Percentiles rank a stretch among this genome's conserved stretches.
Conservation (phyloP, 1,140 invertebrate genomes). For the Phymastichus coffea region DNA sequence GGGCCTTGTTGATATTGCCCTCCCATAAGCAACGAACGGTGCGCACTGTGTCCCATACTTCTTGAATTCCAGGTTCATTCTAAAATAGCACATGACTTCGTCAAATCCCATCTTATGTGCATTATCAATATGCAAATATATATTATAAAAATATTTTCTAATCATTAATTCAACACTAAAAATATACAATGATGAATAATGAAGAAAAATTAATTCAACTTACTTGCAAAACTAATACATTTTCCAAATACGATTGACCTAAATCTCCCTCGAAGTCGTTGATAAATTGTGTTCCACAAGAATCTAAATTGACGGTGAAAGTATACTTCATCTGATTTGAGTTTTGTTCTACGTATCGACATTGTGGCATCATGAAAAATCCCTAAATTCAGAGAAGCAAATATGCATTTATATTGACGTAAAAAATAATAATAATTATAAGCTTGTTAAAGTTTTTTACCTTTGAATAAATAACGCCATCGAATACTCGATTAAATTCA, state of each 20-base stretch:
- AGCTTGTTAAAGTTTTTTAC: no score
- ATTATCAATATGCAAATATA: no score
- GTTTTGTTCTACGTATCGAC: constrained; percentile 72
- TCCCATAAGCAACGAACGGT: constrained; percentile 80
- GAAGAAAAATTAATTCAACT: not conserved
- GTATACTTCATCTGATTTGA: constrained; percentile 69
- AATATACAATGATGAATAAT: not conserved
- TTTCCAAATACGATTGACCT: constrained; percentile 78
- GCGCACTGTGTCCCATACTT: constrained; percentile 79
- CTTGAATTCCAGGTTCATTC: constrained; percentile 78
- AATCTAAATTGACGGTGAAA: constrained; percentile 75
- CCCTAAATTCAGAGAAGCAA: no score
- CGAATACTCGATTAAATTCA: constrained; percentile 74
- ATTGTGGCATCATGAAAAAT: constrained; percentile 68
- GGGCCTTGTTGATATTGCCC: constrained; percentile 73
- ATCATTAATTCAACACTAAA: not conserved
- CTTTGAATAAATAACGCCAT: constrained; percentile 82
- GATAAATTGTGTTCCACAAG: constrained; percentile 79
- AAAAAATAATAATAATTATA: not conserved
- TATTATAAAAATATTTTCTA: not conserved
- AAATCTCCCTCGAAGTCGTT: constrained; percentile 72
- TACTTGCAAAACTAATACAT: constrained; percentile 72
- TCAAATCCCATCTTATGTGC: no score
- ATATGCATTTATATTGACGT: constrained; percentile 25
- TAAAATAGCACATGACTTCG: constrained; percentile 33